Percentiles rank a stretch among this genome's conserved stretches.
These are phyloP conservation scores for Spilogale gracilis DNA, from an alignment of 2,113 vertebrate species.

Conservation along the genomic window DNA sequence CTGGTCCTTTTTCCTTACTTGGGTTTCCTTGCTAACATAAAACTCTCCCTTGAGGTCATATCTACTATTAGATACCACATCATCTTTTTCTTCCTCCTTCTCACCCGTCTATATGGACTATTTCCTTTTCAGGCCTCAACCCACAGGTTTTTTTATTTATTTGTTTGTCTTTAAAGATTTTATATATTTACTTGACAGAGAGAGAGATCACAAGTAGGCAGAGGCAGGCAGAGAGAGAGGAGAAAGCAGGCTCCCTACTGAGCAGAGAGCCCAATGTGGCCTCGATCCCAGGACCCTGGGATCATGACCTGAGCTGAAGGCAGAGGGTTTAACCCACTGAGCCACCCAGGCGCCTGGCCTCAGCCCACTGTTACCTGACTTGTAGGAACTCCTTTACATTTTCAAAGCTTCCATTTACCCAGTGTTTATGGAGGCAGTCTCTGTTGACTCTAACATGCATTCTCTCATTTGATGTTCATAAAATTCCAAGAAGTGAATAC, in stretches of 20 bases:
- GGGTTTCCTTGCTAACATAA: not conserved
- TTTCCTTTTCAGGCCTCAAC: slow-evolving; percentile 29
- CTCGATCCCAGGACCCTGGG: too few species aligned
- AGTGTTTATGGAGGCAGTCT: not conserved
- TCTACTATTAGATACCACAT: not conserved
- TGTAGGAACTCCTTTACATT: not conserved
- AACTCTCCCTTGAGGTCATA: not conserved
- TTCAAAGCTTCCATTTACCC: not conserved
- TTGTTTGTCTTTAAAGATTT: too few species aligned
- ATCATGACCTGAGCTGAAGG: too few species aligned
- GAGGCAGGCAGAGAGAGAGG: too few species aligned
- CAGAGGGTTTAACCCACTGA: too few species aligned
- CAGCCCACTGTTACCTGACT: not conserved
- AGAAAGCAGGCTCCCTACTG: too few species aligned
- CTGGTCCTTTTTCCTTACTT: not conserved
- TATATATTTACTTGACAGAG: too few species aligned
- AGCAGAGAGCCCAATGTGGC: too few species aligned
- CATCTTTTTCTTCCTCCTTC: not conserved
- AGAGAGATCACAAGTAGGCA: too few species aligned
- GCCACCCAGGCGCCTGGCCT: not conserved
- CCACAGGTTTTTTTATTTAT: not conserved
- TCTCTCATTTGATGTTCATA: slow-evolving; percentile 28
- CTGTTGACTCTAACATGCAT: not conserved
- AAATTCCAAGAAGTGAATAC: not conserved
- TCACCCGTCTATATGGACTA: not conserved